Percentiles rank a stretch among this genome's conserved stretches.
Conservation (phyloP, 2,113 vertebrate species). For the Tupaia tana region DNA sequence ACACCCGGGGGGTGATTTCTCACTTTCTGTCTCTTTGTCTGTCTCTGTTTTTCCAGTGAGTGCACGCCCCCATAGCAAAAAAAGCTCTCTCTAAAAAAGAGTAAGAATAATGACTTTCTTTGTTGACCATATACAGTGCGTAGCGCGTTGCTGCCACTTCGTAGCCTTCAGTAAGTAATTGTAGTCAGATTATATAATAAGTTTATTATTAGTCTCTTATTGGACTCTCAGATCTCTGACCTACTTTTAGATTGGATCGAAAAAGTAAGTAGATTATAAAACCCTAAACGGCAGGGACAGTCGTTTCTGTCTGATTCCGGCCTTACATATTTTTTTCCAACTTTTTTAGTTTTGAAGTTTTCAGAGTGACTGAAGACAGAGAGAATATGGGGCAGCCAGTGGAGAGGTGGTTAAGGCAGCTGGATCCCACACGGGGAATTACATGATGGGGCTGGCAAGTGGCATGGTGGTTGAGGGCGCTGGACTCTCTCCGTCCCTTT, state of each 20-base stretch:
- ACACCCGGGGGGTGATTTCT: too few relatives aligned
- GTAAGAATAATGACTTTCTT: neutral
- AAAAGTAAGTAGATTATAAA: neutral
- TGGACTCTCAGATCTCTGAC: neutral
- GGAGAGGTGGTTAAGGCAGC: too few relatives aligned
- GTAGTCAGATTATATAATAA: neutral
- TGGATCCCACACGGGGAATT: too few relatives aligned
- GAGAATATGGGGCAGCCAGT: neutral
- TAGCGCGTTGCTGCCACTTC: neutral
- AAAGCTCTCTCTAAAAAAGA: too few relatives aligned
- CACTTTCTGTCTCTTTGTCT: too few relatives aligned
- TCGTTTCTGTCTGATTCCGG: neutral
- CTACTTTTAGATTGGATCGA: constrained; percentile 25
- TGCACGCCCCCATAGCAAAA: too few relatives aligned
- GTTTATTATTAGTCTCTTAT: neutral
- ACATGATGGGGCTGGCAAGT: too few relatives aligned
- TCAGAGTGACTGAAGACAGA: neutral
- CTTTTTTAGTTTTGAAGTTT: constrained; percentile 25
- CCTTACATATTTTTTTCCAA: neutral
- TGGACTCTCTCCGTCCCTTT: too few relatives aligned
- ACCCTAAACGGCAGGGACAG: neutral
- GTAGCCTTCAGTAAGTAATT: constrained; percentile 10
- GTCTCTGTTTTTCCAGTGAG: too few relatives aligned
- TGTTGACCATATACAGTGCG: neutral
- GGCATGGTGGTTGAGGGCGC: too few relatives aligned